Conservation (phyloP, 1,140 invertebrate species). For the Drosophila seguyi region DNA sequence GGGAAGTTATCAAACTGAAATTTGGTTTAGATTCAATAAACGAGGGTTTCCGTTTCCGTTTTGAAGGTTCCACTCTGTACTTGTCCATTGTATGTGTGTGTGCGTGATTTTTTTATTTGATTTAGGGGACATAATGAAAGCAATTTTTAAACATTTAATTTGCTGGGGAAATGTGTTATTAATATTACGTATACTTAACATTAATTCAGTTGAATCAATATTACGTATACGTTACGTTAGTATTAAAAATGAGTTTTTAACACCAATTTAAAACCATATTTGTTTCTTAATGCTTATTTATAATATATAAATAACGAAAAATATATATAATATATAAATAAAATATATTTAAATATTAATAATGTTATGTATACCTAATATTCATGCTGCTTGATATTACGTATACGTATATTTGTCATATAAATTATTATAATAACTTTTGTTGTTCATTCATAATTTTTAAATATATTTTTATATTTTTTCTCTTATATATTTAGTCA, state of each 20-base stretch:
- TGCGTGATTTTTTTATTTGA: not conserved
- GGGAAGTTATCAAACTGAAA: constrained; percentile 34
- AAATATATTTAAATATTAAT: not conserved
- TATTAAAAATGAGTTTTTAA: too few species aligned
- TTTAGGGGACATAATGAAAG: not conserved
- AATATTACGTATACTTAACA: not conserved
- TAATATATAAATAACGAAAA: too few species aligned
- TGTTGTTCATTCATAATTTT: not conserved
- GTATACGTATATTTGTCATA: not conserved
- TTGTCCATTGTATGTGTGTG: not conserved
- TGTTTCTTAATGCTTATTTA: too few species aligned
- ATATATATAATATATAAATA: too few species aligned
- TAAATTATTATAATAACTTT: not conserved
- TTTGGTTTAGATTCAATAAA: constrained; percentile 33
- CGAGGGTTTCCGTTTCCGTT: constrained; percentile 5
- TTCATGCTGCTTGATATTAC: not conserved
- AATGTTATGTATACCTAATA: not conserved
- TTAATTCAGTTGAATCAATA: not conserved
- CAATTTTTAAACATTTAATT: not conserved
- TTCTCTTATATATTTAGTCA: too few species aligned
- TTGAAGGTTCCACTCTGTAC: not conserved
- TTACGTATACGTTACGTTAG: not conserved
- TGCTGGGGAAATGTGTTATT: too few species aligned
- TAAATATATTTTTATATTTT: too few species aligned
- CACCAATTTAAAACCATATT: too few species aligned